Evolutionary conservation across 2,113 vertebrate genomes (phyloP), one percentile per base, ranked within the genome.

Genomic region (Gadus chalcogrammus): DNA sequence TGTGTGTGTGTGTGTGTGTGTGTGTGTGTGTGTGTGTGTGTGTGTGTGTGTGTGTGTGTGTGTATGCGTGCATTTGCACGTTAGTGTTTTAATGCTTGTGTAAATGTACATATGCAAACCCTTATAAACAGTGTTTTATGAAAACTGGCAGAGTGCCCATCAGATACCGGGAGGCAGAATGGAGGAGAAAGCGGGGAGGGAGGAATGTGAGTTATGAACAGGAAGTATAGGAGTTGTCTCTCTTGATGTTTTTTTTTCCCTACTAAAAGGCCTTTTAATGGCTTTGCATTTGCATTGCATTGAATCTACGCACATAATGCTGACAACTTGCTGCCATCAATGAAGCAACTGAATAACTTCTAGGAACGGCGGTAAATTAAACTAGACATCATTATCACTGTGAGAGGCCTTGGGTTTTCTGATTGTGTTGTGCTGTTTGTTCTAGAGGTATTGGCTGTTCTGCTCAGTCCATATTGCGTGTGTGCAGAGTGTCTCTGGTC

Each of bases 91-190:
- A 90, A 90, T 88, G 88, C 82, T 80, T 78, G 68, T 85, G 87
- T 91, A 91, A 90, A 90, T 88, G 84, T 89, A 91, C 90, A 92
- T 92, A 89, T 92, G 91, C 90, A 91, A 91, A 78, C 82, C 85
- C 86, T 91, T 91, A 91, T 90, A 90, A 91, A 91, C 87, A 87
- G 85, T 79, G 81, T 86, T 90, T 90, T 91, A 88, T 90, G 82
- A 87, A 91, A 91, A 90, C 86, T 89, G 92, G 91, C 92, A 67
- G 64, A 5, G 78, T 71, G 88, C 91, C 92, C 82, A 93, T 93
- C 92, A 89, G 91, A 93, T 92, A 92, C 89, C 79, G 38, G 81
- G 82, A 83, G 87, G 88, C 88, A 78, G 79, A 68, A 68, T 58
- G 78, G 27, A 71, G n/a, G 77, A 53, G 63, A 52, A 28, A 9